phyloP scores from a whole-genome alignment of 2,113 vertebrate genomes.

The Serinus canaria region DNA sequence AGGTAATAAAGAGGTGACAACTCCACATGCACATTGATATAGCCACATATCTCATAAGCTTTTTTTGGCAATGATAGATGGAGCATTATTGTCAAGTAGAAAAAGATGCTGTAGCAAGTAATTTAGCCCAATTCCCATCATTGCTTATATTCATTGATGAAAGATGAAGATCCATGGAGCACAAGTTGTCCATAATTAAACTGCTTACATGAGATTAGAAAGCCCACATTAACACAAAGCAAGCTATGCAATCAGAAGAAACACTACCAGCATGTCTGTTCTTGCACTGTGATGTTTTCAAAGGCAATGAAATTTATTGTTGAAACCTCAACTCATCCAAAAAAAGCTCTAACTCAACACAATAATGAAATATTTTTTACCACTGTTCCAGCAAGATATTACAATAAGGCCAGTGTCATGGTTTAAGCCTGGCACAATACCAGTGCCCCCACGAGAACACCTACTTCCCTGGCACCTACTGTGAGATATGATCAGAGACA shows the following conservation, averaged over 20 bases:
- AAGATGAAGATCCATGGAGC: background rate
- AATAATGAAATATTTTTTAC: background rate
- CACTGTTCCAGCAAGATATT: background rate
- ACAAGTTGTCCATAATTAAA: background rate
- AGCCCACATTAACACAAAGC: background rate
- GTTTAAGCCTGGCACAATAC: too few species aligned
- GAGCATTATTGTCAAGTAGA: background rate
- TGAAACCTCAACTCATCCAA: background rate
- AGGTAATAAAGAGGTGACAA: slow-evolving; percentile 32
- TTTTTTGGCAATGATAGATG: slow-evolving; percentile 18
- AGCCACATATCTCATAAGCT: background rate
- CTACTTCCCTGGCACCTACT: too few species aligned
- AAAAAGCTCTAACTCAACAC: background rate
- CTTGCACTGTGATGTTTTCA: background rate
- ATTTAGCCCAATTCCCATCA: background rate
- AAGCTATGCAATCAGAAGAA: background rate
- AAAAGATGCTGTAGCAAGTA: background rate
- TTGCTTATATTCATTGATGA: background rate
- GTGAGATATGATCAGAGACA: too few species aligned
- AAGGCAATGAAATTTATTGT: background rate
- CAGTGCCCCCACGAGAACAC: too few species aligned
- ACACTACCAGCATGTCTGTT: background rate
- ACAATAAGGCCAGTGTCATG: background rate
- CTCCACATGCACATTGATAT: background rate
- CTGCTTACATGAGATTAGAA: background rate